These are phyloP conservation scores for Stichodactyla helianthus DNA, from an alignment of 64 coral and sea anemone genomes.

Conservation along the genomic window DNA sequence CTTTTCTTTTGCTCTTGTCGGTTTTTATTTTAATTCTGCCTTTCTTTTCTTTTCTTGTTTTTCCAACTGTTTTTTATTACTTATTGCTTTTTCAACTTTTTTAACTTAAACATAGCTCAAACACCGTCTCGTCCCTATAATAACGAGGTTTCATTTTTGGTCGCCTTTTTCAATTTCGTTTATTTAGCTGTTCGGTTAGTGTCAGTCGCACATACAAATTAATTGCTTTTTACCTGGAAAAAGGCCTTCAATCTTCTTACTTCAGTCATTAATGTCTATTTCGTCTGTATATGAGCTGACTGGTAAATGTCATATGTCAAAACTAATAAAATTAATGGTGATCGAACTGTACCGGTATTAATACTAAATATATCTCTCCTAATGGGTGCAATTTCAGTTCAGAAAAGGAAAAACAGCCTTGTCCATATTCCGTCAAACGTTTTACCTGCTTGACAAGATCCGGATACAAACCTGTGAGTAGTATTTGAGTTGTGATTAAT, in stretches of 20 bases:
- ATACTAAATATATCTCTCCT: not conserved
- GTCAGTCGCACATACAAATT: no score
- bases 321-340: not conserved
- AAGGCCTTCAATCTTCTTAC: constrained; percentile 11
- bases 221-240: not conserved
- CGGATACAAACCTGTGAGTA: not conserved
- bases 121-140: no score
- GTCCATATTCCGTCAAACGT: not conserved
- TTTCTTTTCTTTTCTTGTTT: no score
- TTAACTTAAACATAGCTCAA: no score
- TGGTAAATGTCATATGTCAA: not conserved
- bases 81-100: no score
- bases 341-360: not conserved
- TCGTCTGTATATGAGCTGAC: not conserved
- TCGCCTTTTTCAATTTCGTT: no score
- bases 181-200: no score
- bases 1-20: not conserved
- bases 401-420: not conserved
- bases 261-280: not conserved
- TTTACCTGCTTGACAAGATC: not conserved
- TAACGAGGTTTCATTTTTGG: no score
- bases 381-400: not conserved
- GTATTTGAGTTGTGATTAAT: not conserved
- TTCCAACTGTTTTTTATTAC: no score
- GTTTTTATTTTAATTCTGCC: not conserved